Evolutionary conservation across 2,888 invertebrate genomes (phyloP), one percentile per base, ranked within the genome.

Genomic region (Hydrotaea cyrtoneurina): DNA sequence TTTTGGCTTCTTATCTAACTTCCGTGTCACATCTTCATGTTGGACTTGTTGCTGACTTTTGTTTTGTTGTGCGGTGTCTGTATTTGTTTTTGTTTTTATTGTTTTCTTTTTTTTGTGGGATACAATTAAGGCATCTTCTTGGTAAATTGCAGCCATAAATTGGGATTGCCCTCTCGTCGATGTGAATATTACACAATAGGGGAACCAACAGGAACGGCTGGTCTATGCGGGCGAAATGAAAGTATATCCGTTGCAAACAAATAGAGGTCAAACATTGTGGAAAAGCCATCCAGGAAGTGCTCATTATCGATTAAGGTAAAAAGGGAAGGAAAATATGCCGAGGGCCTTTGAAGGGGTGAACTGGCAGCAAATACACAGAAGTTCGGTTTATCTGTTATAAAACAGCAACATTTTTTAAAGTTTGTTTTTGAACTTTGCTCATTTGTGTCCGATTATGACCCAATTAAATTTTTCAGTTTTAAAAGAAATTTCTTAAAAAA

Each of bases 11-110:
- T 89, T 90, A 90, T 89, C 90, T 89, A 88, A 90, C 90, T 91
- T 90, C 91, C 90, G 90, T 88, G 84, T 90, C 88, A 87, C 89
- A 89, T 89, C 90, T 89, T 88, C 86, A 66, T 26, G 74, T 77
- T 78, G 69, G 53, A 71, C 31, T 73, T 62, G 19, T 17, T 31
- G 36, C 13, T n/a, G 50, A n/a, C 50, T 50, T 50, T 50, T 50
- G n/a, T n/a, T 77, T n/a, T 69, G 11, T 15, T 59, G 55, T 78
- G 43, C 66, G 15, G 17, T 75, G 79, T 19, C 50, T 72, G 26
- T 53, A 55, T 53, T 72, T n/a, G 73, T 17, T 31, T 17, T 17
- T 23, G 39, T 55, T 31, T 31, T 31, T 21, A 36, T 73, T 73
- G 50, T 53, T 53, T 50, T n/a, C 5, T 13, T 71, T 2, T 5